Evolutionary conservation across 2,797 vertebrate genomes (phyloP).

Genomic region (Clamator glandarius): DNA sequence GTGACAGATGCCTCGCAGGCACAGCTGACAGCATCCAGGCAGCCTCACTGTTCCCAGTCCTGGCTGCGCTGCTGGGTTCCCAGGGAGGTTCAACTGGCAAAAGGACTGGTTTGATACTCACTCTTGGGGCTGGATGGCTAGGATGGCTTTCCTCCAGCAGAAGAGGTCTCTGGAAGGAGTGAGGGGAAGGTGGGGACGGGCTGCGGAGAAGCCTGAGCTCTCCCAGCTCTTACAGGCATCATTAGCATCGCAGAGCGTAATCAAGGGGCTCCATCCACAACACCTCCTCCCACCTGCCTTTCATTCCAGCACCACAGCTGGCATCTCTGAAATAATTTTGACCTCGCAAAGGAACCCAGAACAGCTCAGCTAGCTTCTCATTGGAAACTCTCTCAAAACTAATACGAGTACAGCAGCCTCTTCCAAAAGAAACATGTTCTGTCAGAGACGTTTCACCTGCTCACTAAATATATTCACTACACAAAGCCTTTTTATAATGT

Average conservation of each 20-base stretch:
- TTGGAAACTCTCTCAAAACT: neutral
- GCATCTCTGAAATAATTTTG: neutral
- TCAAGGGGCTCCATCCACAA: neutral
- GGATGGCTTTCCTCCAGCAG: neutral
- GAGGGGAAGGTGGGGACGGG: accelerated
- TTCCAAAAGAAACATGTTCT: conserved; percentile 43
- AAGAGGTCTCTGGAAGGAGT: neutral
- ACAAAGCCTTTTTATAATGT: conserved; percentile 50
- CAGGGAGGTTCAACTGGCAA: neutral
- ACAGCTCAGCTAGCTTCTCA: neutral
- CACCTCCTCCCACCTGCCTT: neutral
- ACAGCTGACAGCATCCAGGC: neutral
- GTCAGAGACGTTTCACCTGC: conserved; percentile 45
- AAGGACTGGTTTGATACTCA: accelerated
- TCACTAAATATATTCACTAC: conserved; percentile 39
- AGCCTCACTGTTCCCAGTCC: accelerated
- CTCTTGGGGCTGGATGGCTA: accelerated
- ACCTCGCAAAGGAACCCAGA: neutral
- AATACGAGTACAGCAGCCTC: neutral
- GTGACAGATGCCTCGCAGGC: neutral
- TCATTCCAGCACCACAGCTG: neutral
- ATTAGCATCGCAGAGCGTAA: accelerated
- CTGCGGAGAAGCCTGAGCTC: accelerated
- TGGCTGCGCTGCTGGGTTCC: accelerated
- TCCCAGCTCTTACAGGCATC: accelerated